phyloP scores from a whole-genome alignment of 2,888 invertebrate species.

The Erebia ligea region DNA sequence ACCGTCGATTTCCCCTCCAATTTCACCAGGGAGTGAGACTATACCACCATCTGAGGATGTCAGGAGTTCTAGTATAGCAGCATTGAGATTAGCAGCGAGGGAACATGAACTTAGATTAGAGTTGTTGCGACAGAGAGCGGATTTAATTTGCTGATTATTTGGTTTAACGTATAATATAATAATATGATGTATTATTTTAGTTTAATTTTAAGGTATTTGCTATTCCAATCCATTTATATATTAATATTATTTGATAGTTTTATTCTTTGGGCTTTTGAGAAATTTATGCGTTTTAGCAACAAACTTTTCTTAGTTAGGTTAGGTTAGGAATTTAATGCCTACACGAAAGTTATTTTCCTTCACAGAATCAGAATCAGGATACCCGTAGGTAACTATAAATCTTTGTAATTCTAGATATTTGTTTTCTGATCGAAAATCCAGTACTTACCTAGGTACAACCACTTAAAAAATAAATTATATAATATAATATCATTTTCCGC shows the following conservation, averaged over 20 bases:
- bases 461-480: neutral
- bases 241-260: neutral
- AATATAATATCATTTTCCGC: neutral
- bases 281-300: no score
- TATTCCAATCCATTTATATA: neutral
- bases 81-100: conserved; percentile 92
- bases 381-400: no score
- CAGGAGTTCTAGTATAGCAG: conserved; percentile 94
- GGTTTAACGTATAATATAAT: neutral
- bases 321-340: no score
- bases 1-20: conserved; percentile 80
- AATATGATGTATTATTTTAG: neutral
- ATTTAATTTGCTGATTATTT: conserved; percentile 67
- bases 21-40: conserved; percentile 77
- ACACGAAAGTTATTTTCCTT: no score
- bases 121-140: conserved; percentile 86
- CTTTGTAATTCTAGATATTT: no score
- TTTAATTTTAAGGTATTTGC: neutral
- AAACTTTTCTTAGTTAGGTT: no score
- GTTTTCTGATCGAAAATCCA: no score
- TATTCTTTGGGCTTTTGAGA: no score
- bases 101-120: conserved; percentile 94
- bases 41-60: conserved; percentile 84
- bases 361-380: no score
- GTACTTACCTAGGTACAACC: neutral